Evolutionary conservation across 2,797 vertebrate genomes (phyloP).

Genomic region (Epinephelus coioides): DNA sequence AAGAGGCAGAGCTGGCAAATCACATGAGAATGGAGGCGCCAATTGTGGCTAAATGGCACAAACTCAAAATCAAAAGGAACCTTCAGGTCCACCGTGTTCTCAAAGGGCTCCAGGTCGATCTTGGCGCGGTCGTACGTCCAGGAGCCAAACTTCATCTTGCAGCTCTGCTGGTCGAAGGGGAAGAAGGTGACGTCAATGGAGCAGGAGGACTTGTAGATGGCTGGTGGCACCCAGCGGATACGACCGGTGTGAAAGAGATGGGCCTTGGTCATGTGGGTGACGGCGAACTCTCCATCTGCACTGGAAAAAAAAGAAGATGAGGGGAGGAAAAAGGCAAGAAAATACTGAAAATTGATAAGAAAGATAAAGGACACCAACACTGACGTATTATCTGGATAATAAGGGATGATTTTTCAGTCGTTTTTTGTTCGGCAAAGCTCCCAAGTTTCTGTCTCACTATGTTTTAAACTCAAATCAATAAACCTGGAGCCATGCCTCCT

Average conservation of each 20-base stretch:
- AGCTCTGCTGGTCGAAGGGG: conserved; percentile 96
- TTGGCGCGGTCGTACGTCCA: conserved; percentile 95
- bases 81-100: conserved; percentile 89
- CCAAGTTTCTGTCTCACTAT: conserved; percentile 31
- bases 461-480: conserved; percentile 30
- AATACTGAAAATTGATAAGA: not conserved
- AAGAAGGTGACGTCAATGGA: conserved; percentile 97
- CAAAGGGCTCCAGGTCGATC: conserved; percentile 92
- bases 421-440: not conserved
- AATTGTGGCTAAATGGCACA: not conserved
- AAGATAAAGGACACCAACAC: not conserved
- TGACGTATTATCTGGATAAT: not conserved
- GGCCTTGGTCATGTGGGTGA: conserved; percentile 96
- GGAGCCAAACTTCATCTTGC: conserved; percentile 96
- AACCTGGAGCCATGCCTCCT: conserved; percentile 38
- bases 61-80: conserved; percentile 44
- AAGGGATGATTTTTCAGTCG: not conserved
- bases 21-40: not conserved
- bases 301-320: conserved; percentile 68
- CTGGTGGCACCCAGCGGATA: conserved; percentile 91
- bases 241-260: conserved; percentile 89
- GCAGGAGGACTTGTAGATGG: conserved; percentile 97
- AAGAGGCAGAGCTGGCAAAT: conserved; percentile 16
- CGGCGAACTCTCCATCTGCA: conserved; percentile 91
- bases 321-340: not conserved